A percentile compares a stretch with the other conserved stretches of the same genome.
phyloP scores from a whole-genome alignment of 2,888 invertebrate species.

The Acleris emargana region DNA sequence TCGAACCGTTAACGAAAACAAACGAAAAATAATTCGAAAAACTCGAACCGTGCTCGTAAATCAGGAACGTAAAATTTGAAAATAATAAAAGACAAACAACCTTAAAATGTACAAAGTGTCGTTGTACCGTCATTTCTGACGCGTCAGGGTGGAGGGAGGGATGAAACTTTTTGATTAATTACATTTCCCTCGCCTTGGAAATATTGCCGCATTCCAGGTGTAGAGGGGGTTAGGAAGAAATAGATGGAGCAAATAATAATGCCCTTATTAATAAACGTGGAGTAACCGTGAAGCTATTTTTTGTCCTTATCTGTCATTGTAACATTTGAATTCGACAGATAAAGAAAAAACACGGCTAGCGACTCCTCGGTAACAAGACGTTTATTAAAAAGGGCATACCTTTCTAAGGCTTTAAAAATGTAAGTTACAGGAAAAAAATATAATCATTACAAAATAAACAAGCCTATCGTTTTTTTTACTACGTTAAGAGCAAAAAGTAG shows the following conservation, averaged over 20 bases:
- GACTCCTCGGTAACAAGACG: too few relatives aligned
- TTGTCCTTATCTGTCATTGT: too few relatives aligned
- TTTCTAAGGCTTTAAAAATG: too few relatives aligned
- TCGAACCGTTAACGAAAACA: not conserved
- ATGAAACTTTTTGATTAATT: slow-evolving; percentile 82
- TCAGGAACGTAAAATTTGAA: slow-evolving; percentile 25
- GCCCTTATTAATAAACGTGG: not conserved
- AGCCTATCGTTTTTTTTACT: not conserved
- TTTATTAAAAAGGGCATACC: too few relatives aligned
- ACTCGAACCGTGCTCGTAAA: slow-evolving; percentile 24
- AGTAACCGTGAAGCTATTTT: not conserved
- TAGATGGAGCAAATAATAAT: slow-evolving; percentile 8
- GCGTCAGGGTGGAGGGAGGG: slow-evolving; percentile 38
- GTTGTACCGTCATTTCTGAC: slow-evolving; percentile 51
- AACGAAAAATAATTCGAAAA: slow-evolving; percentile 20
- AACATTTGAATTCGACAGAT: too few relatives aligned
- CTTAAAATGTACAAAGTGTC: slow-evolving; percentile 35
- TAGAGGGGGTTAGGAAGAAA: not conserved
- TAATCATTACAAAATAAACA: not conserved
- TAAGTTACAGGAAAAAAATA: too few relatives aligned
- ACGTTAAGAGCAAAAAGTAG: not conserved
- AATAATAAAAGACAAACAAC: slow-evolving; percentile 37
- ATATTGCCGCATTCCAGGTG: slow-evolving; percentile 49
- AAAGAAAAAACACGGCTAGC: too few relatives aligned
- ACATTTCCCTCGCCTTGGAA: slow-evolving; percentile 73